Evolutionary conservation across 2,888 invertebrate genomes (phyloP).

Genomic region (Microplitis manilae): DNA sequence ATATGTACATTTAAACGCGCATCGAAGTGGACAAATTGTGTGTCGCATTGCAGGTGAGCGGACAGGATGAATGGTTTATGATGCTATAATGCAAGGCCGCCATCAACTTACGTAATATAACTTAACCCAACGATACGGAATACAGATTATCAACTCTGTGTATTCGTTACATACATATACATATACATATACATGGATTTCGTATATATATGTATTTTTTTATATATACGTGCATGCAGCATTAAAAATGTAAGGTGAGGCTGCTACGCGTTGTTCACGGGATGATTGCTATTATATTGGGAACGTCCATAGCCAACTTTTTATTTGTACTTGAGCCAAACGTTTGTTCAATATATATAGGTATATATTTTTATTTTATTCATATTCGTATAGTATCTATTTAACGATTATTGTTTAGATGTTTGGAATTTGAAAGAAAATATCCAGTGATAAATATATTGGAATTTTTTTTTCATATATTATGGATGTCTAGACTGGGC

Average conservation of each 20-base stretch:
- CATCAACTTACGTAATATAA: conserved; percentile 60
- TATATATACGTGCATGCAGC: not conserved
- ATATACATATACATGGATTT: not conserved
- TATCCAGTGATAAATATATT: too few species aligned
- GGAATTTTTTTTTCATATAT: too few species aligned
- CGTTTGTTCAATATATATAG: not conserved
- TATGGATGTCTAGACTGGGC: too few species aligned
- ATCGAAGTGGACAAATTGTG: conserved; percentile 58
- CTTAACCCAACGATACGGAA: conserved; percentile 61
- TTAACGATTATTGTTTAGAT: too few species aligned
- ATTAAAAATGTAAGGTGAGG: conserved; percentile 32
- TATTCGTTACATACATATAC: conserved; percentile 47
- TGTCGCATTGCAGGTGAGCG: conserved; percentile 68
- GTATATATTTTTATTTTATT: not conserved
- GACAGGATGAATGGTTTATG: conserved; percentile 68
- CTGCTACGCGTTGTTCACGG: conserved; percentile 40
- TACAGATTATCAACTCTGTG: conserved; percentile 56
- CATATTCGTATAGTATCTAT: too few species aligned
- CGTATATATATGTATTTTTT: not conserved
- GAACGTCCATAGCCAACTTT: conserved; percentile 24
- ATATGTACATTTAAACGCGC: conserved; percentile 41
- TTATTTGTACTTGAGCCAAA: conserved; percentile 7
- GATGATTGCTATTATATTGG: conserved; percentile 40
- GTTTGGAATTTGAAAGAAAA: too few species aligned
- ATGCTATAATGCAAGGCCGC: conserved; percentile 68